Base-by-base conservation (phyloP, 2,888 invertebrate species). In the Anaspis maculata region DNA sequence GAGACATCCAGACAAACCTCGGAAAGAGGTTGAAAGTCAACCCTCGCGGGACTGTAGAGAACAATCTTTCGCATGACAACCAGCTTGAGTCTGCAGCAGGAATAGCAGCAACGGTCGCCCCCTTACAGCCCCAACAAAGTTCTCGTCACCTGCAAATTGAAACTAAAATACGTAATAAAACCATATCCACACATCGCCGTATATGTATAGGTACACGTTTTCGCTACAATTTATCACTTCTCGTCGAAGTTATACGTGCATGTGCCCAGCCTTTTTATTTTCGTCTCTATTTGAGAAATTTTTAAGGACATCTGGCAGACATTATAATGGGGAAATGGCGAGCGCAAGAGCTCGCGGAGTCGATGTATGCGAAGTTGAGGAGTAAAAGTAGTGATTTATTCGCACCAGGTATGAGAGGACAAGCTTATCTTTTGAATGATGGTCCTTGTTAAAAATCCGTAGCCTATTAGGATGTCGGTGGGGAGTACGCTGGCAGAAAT, bases 391-490 rank as follows among this genome's bases (percentile, higher is more conserved):
- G 52, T 58, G 56, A 59, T 59, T 59, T 59, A 59, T 59, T 51
- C 49, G 43, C 48, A 46, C 48, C 55, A 57, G 54, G 57, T 57
- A 56, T 49, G 52, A 48, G 48, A 53, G 56, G 54, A 55, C 52
- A 53, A 51, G 54, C 55, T 59, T 59, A 59, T 58, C 57, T 56
- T 51, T 54, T 59, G 59, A 59, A 57, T 57, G 58, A 58, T 59
- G 56, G 50, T 54, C 55, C 56, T 57, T 56, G 57, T 59, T 59
- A 59, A 56, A 57, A 58, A 58, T 58, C 51, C 54, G 50, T 51
- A 50, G 50, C 57, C 55, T 57, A 55, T 59, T 57, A 57, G 51
- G 50, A 50, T 46, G 53, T 48, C 47, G 50, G 42, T 37, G 32
- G 46, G 43, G 42, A 47, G 41, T 34, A 32, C 34, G 39, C 39